These are phyloP conservation scores for Marcusenius ussheri DNA, from an alignment of 2,113 vertebrate species.

Conservation along the genomic window DNA sequence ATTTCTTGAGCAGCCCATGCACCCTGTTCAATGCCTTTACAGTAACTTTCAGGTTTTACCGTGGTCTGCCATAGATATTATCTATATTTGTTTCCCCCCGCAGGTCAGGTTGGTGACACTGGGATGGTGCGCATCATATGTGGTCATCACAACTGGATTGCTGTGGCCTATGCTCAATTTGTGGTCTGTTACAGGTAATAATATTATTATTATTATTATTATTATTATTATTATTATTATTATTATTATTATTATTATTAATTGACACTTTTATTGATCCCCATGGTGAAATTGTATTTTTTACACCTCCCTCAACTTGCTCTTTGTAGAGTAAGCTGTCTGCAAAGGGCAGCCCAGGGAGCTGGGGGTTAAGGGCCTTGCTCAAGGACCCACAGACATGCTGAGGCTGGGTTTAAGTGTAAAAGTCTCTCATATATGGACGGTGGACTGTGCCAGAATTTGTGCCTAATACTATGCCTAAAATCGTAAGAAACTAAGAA, in stretches of 20 bases:
- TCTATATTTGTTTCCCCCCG: neutral
- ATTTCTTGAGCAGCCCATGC: neutral
- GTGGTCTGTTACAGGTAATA: conserved; percentile 81
- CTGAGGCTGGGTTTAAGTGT: neutral
- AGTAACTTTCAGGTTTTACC: neutral
- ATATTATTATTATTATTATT: no score
- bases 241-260: no score
- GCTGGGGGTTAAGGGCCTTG: no score
- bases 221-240: no score
- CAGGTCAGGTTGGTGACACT: conserved; percentile 59
- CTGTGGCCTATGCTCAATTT: conserved; percentile 79
- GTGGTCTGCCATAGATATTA: neutral
- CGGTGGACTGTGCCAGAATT: neutral
- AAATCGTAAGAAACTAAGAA: neutral
- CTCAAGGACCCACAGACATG: no score
- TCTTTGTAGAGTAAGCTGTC: no score
- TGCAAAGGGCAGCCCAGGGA: no score
- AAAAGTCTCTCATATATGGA: neutral
- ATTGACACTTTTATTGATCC: no score
- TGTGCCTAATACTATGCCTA: neutral
- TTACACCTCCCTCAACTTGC: no score
- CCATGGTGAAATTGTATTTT: no score
- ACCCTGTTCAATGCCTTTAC: neutral
- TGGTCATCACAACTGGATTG: conserved; percentile 89
- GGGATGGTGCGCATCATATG: conserved; percentile 80